These are phyloP conservation scores for Hippopotamus amphibius DNA, from an alignment of 2,113 vertebrate species.

Conservation along the genomic window DNA sequence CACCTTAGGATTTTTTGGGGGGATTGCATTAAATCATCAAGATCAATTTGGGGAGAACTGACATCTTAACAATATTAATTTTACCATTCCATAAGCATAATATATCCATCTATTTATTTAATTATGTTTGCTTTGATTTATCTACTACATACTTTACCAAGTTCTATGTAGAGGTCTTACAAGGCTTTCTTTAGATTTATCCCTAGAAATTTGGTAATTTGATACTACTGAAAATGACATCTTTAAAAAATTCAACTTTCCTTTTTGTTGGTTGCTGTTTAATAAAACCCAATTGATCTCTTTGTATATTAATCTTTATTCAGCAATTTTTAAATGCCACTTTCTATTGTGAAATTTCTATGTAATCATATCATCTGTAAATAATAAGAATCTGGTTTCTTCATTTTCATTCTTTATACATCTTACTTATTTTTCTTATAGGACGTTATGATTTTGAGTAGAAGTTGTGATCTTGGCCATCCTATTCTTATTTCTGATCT, in stretches of 20 bases:
- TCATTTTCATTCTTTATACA: background rate
- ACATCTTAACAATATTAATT: background rate
- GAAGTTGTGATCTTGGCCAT: background rate
- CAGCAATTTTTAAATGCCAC: background rate
- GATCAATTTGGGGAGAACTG: background rate
- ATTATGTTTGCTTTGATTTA: background rate
- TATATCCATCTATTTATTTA: background rate
- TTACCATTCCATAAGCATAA: background rate
- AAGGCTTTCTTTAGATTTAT: slow-evolving; percentile 11
- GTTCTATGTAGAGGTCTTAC: background rate
- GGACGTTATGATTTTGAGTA: background rate
- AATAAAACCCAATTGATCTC: background rate
- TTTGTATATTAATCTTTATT: background rate
- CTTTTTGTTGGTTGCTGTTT: background rate
- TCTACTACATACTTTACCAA: background rate
- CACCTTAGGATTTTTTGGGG: background rate
- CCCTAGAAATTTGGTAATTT: background rate
- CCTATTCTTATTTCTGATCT: background rate
- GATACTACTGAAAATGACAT: background rate
- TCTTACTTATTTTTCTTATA: slow-evolving; percentile 6
- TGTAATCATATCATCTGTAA: background rate
- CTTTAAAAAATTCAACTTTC: background rate
- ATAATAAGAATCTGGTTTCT: background rate
- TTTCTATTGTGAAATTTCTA: background rate
- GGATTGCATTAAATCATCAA: background rate